Conservation (phyloP, 2,888 invertebrate genomes). For the Volucella zonaria region DNA sequence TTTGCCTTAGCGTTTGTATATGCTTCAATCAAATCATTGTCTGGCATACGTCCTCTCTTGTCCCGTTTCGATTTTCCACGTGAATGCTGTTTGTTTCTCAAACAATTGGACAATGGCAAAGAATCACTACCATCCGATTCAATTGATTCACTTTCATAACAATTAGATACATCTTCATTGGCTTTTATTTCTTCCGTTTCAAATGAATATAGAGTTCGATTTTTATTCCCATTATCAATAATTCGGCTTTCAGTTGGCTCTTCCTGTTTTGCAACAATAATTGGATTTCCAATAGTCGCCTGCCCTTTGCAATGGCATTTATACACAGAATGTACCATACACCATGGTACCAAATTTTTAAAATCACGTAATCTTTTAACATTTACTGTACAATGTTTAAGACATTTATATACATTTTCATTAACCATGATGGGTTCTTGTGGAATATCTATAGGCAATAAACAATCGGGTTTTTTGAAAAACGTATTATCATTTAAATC, state of each 20-base stretch:
- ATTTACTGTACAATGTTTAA: constrained; percentile 79
- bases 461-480: constrained; percentile 61
- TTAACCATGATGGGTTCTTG: constrained; percentile 76
- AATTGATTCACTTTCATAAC: constrained; percentile 21
- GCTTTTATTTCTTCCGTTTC: constrained; percentile 75
- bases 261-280: constrained; percentile 78
- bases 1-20: constrained; percentile 59
- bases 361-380: constrained; percentile 78
- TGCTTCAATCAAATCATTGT: constrained; percentile 41
- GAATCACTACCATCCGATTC: constrained; percentile 28
- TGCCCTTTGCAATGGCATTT: constrained; percentile 86
- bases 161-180: not conserved
- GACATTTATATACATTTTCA: constrained; percentile 76
- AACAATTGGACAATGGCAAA: not conserved
- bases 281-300: constrained; percentile 78
- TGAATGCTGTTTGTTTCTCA: not conserved
- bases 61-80: constrained; percentile 9
- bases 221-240: constrained; percentile 36
- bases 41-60: constrained; percentile 44
- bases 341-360: constrained; percentile 85
- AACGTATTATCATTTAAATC: constrained; percentile 61
- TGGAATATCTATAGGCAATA: constrained; percentile 46
- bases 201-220: constrained; percentile 80
- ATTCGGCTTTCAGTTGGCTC: constrained; percentile 21
- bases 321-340: constrained; percentile 87